Evolutionary conservation across 2,797 vertebrate species (phyloP).

Genomic region (Tragopan temminckii): DNA sequence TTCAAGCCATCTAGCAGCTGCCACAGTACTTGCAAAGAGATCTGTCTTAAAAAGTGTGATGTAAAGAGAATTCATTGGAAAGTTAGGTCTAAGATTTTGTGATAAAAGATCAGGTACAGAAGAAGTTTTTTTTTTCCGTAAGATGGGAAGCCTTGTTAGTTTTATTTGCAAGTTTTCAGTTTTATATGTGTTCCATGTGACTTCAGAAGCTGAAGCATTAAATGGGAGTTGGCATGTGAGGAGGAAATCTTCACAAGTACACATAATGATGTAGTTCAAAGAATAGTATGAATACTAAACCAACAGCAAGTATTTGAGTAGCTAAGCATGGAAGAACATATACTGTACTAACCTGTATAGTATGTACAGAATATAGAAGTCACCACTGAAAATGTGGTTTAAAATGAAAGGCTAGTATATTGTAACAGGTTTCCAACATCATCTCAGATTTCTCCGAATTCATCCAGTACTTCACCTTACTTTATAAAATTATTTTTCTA

Average conservation of each 20-base stretch:
- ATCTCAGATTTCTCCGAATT: not conserved
- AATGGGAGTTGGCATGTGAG: accelerated
- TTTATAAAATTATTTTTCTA: not conserved
- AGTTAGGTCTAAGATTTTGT: not conserved
- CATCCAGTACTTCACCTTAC: not conserved
- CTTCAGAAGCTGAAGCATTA: not conserved
- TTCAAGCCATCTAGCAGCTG: not conserved
- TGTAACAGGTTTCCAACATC: not conserved
- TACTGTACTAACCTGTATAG: not conserved
- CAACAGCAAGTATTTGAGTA: not conserved
- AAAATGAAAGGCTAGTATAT: not conserved
- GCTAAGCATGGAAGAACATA: not conserved
- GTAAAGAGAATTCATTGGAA: not conserved
- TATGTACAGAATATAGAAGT: not conserved
- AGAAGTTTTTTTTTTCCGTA: not conserved
- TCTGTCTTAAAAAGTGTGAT: not conserved
- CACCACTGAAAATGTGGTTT: not conserved
- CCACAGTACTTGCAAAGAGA: not conserved
- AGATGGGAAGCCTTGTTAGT: not conserved
- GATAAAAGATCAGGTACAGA: not conserved
- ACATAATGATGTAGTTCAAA: not conserved
- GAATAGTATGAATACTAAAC: not conserved
- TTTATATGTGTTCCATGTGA: not conserved
- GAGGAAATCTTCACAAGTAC: not conserved
- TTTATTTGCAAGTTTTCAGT: not conserved